Evolutionary conservation across 2,113 vertebrate species (phyloP).

Genomic region (Phodopus roborovskii): DNA sequence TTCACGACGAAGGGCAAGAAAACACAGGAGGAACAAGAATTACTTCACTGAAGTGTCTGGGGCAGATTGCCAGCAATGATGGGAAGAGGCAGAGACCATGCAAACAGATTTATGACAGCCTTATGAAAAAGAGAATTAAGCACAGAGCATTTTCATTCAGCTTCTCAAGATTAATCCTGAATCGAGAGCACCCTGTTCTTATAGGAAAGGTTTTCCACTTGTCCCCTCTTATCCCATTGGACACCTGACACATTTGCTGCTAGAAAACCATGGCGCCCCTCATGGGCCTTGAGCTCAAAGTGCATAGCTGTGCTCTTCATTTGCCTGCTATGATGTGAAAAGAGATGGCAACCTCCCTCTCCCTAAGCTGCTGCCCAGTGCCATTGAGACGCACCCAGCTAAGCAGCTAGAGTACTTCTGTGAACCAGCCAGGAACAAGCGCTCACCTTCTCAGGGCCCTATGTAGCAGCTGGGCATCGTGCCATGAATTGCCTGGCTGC

Average conservation of each 20-base stretch:
- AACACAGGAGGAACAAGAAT: neutral
- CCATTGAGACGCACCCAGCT: neutral
- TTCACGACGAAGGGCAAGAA: neutral
- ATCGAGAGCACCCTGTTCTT: neutral
- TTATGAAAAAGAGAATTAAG: neutral
- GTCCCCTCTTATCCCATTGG: neutral
- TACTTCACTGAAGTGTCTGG: neutral
- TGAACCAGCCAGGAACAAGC: neutral
- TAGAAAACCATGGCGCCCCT: neutral
- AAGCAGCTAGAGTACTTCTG: neutral
- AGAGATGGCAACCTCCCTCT: neutral
- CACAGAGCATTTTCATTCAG: neutral
- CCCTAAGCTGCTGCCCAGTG: neutral
- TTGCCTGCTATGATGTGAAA: neutral
- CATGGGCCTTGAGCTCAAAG: neutral
- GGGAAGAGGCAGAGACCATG: neutral
- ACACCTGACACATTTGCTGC: neutral
- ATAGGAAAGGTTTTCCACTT: neutral
- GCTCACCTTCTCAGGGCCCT: neutral
- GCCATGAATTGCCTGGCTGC: neutral
- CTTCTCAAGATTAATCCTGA: neutral
- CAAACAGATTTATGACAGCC: neutral
- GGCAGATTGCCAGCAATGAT: neutral
- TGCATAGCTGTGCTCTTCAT: neutral
- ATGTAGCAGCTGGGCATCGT: neutral